Evolutionary conservation across 2,113 vertebrate species (phyloP).

Genomic region (Ibidorhyncha struthersii): DNA sequence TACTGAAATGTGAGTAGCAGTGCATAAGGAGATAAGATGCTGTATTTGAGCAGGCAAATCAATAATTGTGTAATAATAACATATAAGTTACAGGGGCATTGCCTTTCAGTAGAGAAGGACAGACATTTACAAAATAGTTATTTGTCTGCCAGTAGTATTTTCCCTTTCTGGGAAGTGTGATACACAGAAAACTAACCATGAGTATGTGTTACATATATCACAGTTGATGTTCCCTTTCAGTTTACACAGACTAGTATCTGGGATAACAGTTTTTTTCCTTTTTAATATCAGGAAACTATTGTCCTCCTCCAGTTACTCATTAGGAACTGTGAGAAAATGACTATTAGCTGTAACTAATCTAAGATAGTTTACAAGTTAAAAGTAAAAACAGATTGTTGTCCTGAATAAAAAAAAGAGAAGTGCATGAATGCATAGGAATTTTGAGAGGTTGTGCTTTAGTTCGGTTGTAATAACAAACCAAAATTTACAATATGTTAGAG

Average conservation of each 20-base stretch:
- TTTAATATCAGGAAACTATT: neutral
- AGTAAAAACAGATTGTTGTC: neutral
- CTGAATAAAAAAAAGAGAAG: neutral
- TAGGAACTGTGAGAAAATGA: neutral
- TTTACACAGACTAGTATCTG: neutral
- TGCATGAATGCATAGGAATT: neutral
- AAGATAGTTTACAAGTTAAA: neutral
- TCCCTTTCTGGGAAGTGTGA: neutral
- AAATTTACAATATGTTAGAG: neutral
- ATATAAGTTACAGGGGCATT: neutral
- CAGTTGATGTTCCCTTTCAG: neutral
- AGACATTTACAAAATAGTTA: neutral
- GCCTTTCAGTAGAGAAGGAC: neutral
- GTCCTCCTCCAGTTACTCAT: neutral
- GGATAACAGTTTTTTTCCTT: neutral
- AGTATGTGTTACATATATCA: neutral
- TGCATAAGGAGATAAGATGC: neutral
- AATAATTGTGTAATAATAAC: neutral
- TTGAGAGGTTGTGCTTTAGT: neutral
- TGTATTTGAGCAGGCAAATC: neutral
- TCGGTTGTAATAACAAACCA: neutral
- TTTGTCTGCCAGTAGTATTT: neutral
- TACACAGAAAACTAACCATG: neutral
- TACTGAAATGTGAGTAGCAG: neutral
- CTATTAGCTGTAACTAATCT: neutral